A percentile compares a stretch with the other conserved stretches of the same genome.
These are phyloP conservation scores for Drosophila yooni DNA, from an alignment of 2,888 invertebrate species.

Conservation along the genomic window DNA sequence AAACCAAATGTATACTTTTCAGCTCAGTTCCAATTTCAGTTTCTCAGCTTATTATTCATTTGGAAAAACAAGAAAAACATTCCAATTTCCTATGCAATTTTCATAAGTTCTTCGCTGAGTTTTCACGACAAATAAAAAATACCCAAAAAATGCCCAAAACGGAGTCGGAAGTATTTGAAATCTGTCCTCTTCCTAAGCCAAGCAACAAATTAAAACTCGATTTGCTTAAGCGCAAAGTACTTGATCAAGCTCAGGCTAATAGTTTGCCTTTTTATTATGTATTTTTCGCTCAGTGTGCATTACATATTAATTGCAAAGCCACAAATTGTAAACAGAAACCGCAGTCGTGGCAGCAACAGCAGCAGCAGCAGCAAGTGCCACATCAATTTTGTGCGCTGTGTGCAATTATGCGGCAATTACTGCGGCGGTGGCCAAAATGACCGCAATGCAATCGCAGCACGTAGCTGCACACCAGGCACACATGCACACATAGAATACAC, in stretches of 20 bases:
- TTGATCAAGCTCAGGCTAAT: neutral
- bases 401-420: slow-evolving; percentile 77
- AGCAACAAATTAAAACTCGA: neutral
- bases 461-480: slow-evolving; percentile 47
- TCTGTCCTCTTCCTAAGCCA: neutral
- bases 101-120: neutral
- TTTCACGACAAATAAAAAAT: too few species aligned
- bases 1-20: neutral
- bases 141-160: too few species aligned
- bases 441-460: slow-evolving; percentile 64
- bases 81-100: too few species aligned
- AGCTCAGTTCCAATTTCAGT: too few species aligned
- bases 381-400: slow-evolving; percentile 31
- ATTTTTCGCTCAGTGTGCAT: slow-evolving; percentile 1
- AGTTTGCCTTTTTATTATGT: neutral
- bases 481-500: neutral
- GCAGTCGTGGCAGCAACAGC: slow-evolving; percentile 12
- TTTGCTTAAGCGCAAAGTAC: neutral
- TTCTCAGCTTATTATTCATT: neutral
- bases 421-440: slow-evolving; percentile 57
- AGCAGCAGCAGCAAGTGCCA: neutral
- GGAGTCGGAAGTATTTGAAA: neutral
- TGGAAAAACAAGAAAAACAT: neutral
- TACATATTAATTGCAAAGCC: slow-evolving; percentile 65
- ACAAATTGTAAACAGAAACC: slow-evolving; percentile 60